A percentile compares a stretch with the other conserved stretches of the same genome.
phyloP scores from a whole-genome alignment of 2,113 vertebrate species.

The Oxygymnocypris stewartii region DNA sequence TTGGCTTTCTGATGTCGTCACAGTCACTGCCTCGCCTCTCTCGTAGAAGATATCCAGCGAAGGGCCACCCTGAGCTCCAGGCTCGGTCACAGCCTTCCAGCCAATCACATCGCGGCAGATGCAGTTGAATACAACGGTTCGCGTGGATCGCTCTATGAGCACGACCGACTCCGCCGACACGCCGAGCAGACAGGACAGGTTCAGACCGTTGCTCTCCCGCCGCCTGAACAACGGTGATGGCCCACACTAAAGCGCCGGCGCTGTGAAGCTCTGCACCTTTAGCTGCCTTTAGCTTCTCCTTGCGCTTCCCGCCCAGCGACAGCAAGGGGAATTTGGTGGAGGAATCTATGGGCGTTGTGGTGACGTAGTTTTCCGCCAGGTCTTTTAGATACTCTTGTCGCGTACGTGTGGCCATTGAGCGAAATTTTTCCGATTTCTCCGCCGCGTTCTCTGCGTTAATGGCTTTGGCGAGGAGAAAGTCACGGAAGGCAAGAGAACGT shows the following conservation, averaged over 20 bases:
- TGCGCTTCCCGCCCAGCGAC: slow-evolving; percentile 80
- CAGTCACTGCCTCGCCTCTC: slow-evolving; percentile 80
- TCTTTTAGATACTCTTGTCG: slow-evolving; percentile 90
- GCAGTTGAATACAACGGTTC: slow-evolving; percentile 85
- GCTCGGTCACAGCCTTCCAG: slow-evolving; percentile 80
- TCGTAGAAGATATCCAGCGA: slow-evolving; percentile 86
- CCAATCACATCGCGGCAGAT: slow-evolving; percentile 88
- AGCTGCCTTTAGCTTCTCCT: slow-evolving; percentile 80
- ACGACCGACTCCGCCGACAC: slow-evolving; percentile 86
- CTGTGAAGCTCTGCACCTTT: slow-evolving; percentile 84
- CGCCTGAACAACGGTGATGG: slow-evolving; percentile 72
- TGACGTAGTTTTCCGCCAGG: slow-evolving; percentile 86
- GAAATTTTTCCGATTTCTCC: slow-evolving; percentile 87
- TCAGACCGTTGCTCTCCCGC: slow-evolving; percentile 52
- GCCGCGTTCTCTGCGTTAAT: slow-evolving; percentile 89
- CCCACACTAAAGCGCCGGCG: slow-evolving; percentile 85
- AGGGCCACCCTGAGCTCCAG: slow-evolving; percentile 68
- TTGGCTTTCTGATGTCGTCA: slow-evolving; percentile 77
- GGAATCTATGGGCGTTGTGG: slow-evolving; percentile 87
- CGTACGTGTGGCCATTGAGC: slow-evolving; percentile 89
- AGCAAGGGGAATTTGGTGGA: slow-evolving; percentile 87
- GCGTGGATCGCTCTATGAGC: slow-evolving; percentile 79
- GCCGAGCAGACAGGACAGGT: slow-evolving; percentile 81
- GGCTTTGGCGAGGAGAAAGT: slow-evolving; percentile 87
- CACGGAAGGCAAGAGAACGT: slow-evolving; percentile 80